These are phyloP conservation scores for Halictus rubicundus DNA, from an alignment of 1,140 invertebrate species.

Conservation along the genomic window DNA sequence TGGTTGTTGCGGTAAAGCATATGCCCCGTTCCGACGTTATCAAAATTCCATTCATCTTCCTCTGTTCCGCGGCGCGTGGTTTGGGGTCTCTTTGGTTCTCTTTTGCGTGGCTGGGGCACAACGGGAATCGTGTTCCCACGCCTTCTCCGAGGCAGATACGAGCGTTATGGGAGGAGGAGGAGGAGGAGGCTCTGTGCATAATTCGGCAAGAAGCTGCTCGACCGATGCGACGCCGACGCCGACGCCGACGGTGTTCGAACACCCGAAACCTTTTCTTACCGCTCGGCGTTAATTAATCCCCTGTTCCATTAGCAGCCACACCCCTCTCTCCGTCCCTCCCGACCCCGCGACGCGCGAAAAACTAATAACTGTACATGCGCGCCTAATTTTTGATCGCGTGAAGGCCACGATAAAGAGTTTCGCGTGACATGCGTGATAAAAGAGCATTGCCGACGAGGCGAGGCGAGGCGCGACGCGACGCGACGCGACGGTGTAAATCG, in stretches of 20 bases:
- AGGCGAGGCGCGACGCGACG: too few species aligned
- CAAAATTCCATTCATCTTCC: constrained; percentile 64
- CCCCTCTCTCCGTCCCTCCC: not conserved
- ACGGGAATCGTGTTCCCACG: constrained; percentile 38
- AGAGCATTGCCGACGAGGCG: too few species aligned
- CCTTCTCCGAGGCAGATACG: not conserved
- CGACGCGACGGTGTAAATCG: too few species aligned
- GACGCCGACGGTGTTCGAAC: constrained; percentile 42
- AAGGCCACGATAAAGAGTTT: too few species aligned
- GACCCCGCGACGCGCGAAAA: not conserved
- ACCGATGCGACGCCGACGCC: not conserved
- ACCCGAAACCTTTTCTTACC: constrained; percentile 47
- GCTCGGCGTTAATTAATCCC: constrained; percentile 60
- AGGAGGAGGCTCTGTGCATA: constrained; percentile 51
- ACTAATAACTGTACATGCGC: not conserved
- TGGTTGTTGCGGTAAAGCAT: constrained; percentile 60
- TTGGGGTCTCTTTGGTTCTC: not conserved
- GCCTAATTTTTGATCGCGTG: not conserved
- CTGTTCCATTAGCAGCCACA: not conserved
- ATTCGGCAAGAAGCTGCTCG: constrained; percentile 42
- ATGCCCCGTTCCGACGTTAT: constrained; percentile 60
- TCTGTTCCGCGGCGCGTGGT: not conserved
- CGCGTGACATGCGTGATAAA: too few species aligned
- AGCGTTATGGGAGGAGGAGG: constrained; percentile 15
- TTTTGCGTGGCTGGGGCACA: not conserved